Evolutionary conservation across 2,113 vertebrate species (phyloP).

Genomic region (Heteronetta atricapilla): DNA sequence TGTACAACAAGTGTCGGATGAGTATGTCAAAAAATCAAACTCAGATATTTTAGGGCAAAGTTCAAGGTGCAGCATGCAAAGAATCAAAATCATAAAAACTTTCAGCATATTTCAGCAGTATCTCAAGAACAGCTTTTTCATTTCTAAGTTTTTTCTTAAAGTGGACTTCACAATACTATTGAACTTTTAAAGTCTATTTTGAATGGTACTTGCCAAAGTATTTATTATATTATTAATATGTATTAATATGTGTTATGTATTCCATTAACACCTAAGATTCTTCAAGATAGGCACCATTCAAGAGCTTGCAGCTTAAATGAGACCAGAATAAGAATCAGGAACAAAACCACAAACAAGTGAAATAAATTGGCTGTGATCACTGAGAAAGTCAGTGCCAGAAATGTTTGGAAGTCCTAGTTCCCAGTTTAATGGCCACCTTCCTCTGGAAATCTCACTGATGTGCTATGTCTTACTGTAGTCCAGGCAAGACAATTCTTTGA

Average conservation of each 20-base stretch:
- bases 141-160: background rate
- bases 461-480: background rate
- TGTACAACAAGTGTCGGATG: background rate
- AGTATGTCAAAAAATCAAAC: fast-evolving
- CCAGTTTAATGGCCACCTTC: fast-evolving
- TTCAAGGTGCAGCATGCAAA: background rate
- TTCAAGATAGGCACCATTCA: background rate
- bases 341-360: background rate
- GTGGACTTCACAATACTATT: background rate
- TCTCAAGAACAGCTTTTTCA: background rate
- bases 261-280: background rate
- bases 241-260: no score
- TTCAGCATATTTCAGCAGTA: background rate
- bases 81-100: background rate
- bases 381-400: background rate
- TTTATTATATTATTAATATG: background rate
- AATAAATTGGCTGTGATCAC: background rate
- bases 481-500: background rate
- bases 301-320: background rate
- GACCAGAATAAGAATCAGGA: background rate
- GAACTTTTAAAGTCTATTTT: background rate
- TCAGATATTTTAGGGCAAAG: background rate
- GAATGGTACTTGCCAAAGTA: background rate
- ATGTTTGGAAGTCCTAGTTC: background rate
- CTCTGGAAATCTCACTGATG: background rate